Conservation (phyloP, 2,113 vertebrate species). For the Myrmecophaga tridactyla region DNA sequence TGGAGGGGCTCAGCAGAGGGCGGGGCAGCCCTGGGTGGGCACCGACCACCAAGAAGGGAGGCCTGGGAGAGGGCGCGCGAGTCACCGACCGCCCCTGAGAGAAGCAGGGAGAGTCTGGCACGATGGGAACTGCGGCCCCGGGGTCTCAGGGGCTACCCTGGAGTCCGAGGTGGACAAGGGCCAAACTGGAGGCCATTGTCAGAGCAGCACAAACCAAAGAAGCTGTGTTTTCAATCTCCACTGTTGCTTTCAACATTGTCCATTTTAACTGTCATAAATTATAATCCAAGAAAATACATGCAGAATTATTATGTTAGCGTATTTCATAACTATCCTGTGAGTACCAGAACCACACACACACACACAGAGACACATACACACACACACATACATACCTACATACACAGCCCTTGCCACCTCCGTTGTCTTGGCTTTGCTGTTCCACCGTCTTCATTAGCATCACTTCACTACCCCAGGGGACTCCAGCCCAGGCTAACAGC, state of each 20-base stretch:
- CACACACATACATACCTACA: not conserved
- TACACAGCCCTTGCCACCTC: rapidly evolving
- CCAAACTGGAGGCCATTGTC: rapidly evolving
- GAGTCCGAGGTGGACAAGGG: no score
- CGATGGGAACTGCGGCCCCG: no score
- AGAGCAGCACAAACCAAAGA: not conserved
- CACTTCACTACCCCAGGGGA: not conserved
- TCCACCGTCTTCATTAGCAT: rapidly evolving
- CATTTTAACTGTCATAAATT: not conserved
- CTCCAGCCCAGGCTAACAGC: not conserved
- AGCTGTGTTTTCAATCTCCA: not conserved
- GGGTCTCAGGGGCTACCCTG: not conserved
- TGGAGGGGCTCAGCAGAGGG: not conserved
- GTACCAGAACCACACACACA: not conserved
- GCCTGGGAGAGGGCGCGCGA: rapidly evolving
- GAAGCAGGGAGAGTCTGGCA: not conserved
- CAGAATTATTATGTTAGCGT: not conserved
- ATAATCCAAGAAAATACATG: no score
- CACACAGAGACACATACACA: not conserved
- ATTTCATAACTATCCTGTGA: not conserved
- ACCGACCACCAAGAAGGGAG: not conserved
- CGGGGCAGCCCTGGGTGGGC: rapidly evolving
- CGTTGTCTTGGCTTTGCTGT: not conserved
- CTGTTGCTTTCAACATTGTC: not conserved
- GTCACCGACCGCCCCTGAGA: not conserved